Base-by-base conservation (phyloP, 2,113 vertebrate species). In the Dipodomys ordii region DNA sequence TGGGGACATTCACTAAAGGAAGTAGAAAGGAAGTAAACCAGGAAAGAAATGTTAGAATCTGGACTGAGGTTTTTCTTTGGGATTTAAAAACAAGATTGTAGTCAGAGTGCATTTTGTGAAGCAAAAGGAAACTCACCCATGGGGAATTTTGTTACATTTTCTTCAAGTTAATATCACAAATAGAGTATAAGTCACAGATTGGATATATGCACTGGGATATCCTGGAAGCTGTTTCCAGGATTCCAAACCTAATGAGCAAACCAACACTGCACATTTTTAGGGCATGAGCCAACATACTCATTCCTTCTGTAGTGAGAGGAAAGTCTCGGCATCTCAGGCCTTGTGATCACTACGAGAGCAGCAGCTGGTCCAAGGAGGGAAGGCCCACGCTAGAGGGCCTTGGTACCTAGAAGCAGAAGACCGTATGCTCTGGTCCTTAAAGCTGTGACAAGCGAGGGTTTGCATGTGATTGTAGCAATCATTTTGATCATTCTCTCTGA, bases 211-310 rank as follows among this genome's bases (percentile, higher is more conserved):
- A 44, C 65, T 77, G 62, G 83, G 22, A 91, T 82, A 72, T 44
- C 67, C 67, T 25, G 82, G 64, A 87, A 96, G 95, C 87, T n/a
- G 94, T 82, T 82, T 94, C 93, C 88, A 88, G 87, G 78, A 39
- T 94, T 96, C 53, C 62, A 72, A 94, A 95, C 27, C 65, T 77
- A 89, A 94, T 67, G 44, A 94, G 71, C 62, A 94, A 92, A 87
- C 25, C 60, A 89, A 86, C 35, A 73, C 65, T 94, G 25, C 6
- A 87, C 22, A 89, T 64, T 89, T 87, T 84, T 87, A 92, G 91
- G 78, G 44, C 74, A 87, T 35, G 13, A 87, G 71, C 72, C 84
- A 96, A 87, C 13, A 87, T 23, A 82, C 69, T 90, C 95, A 93
- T 92, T 73, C 49, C 53, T 93, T 94, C 69, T 95, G 57, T 88